A percentile compares a stretch with the other conserved stretches of the same genome.
These are phyloP conservation scores for Diabrotica undecimpunctata DNA, from an alignment of 1,140 invertebrate genomes.

Conservation along the genomic window DNA sequence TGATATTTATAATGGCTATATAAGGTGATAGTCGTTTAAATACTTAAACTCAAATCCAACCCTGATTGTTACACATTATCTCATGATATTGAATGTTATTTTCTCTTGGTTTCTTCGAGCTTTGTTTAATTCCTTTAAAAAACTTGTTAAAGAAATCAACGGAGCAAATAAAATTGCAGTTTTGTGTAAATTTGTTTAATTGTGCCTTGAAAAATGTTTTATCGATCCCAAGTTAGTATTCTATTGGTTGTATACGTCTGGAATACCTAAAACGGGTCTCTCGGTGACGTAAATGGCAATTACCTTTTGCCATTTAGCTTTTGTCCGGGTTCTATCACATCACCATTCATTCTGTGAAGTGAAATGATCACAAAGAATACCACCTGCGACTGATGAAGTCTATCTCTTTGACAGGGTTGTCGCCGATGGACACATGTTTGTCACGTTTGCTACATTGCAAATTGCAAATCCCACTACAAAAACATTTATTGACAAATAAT, in stretches of 20 bases:
- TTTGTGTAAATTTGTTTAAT: constrained; percentile 3
- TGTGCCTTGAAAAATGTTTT: not conserved
- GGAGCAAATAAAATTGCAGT: not conserved
- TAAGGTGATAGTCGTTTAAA: no score
- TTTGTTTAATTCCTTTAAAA: not conserved
- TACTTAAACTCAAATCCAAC: no score
- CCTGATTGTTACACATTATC: no score
- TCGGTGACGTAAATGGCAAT: not conserved
- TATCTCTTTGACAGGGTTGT: no score
- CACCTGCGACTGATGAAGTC: not conserved
- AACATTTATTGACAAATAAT: no score
- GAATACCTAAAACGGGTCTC: not conserved
- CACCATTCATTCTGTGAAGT: not conserved
- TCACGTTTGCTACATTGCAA: no score
- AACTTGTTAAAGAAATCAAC: constrained; percentile 2
- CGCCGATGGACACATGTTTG: no score
- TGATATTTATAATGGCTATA: no score
- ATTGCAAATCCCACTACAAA: no score
- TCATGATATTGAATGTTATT: no score
- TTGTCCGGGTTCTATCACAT: not conserved
- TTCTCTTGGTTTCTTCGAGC: no score
- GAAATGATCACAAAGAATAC: not conserved
- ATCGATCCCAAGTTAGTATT: not conserved
- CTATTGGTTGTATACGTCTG: not conserved
- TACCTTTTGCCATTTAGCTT: not conserved